Evolutionary conservation across 2,113 vertebrate species (phyloP).

Genomic region (Acanthochromis polyacanthus): DNA sequence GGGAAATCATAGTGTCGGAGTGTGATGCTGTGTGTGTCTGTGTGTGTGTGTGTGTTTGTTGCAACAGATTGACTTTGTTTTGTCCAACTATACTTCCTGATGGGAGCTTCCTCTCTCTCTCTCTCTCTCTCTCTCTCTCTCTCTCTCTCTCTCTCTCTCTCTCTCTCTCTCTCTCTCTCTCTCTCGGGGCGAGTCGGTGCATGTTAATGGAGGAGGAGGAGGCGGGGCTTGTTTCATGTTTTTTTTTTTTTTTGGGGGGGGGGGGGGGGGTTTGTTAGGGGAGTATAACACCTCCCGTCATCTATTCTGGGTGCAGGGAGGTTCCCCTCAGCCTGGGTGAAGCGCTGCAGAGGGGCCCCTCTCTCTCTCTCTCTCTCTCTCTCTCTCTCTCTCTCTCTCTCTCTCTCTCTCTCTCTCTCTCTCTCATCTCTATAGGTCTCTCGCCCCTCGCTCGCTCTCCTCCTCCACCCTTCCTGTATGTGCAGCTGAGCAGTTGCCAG

Average conservation of each 20-base stretch:
- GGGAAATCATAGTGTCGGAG: slow-evolving; percentile 29
- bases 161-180: too few species aligned
- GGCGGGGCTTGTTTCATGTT: too few species aligned
- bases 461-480: slow-evolving; percentile 50
- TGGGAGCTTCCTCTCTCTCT: slow-evolving; percentile 51
- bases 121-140: slow-evolving; percentile 1
- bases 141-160: too few species aligned
- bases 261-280: neutral
- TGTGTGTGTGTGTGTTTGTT: slow-evolving; percentile 21
- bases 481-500: slow-evolving; percentile 53
- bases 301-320: slow-evolving; percentile 71
- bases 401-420: slow-evolving; percentile 18
- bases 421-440: neutral
- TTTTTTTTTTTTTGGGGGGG: too few species aligned
- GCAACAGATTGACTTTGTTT: slow-evolving; percentile 61
- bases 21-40: neutral
- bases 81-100: slow-evolving; percentile 61
- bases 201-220: too few species aligned
- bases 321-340: slow-evolving; percentile 63
- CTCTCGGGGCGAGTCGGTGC: too few species aligned
- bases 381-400: neutral
- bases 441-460: slow-evolving; percentile 21
- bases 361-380: slow-evolving; percentile 15
- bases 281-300: slow-evolving; percentile 18
- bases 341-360: slow-evolving; percentile 50